These are phyloP conservation scores for Gobio occitaniae DNA, from an alignment of 2,797 vertebrate species.

Conservation along the genomic window DNA sequence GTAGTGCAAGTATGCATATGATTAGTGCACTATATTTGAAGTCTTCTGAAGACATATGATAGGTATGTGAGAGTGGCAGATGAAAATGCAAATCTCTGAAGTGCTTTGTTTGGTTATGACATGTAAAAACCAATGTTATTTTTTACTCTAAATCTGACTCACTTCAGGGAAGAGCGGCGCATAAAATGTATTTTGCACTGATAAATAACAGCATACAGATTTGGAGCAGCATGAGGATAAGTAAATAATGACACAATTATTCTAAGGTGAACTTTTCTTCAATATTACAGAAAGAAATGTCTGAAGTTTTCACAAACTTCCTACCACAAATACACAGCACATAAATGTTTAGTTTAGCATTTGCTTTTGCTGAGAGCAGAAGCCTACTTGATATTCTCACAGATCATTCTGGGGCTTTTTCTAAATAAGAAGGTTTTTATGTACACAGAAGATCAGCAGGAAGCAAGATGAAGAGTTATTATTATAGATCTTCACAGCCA, in stretches of 20 bases:
- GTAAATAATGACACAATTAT: background rate
- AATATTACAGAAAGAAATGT: background rate
- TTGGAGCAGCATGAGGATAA: background rate
- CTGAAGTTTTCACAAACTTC: background rate
- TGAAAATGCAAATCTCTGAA: background rate
- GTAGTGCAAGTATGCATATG: too few relatives aligned
- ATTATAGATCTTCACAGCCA: constrained; percentile 8
- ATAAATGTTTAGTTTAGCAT: background rate
- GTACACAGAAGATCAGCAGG: background rate
- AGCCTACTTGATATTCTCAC: background rate
- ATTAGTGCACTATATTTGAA: too few relatives aligned
- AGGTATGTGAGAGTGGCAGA: background rate
- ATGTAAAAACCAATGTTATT: background rate
- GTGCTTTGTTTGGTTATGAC: background rate
- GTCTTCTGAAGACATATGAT: too few relatives aligned
- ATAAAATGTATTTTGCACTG: background rate
- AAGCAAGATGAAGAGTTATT: constrained; percentile 10
- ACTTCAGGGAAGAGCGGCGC: background rate
- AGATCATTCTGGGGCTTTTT: background rate
- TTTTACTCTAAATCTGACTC: background rate
- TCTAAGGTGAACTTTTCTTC: background rate
- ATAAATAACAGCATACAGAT: background rate
- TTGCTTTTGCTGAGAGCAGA: constrained; percentile 4
- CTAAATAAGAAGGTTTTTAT: background rate
- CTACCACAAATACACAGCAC: background rate